Evolutionary conservation across 2,797 vertebrate genomes (phyloP), one percentile per base, ranked within the genome.

Genomic region (Peromyscus aztecus): DNA sequence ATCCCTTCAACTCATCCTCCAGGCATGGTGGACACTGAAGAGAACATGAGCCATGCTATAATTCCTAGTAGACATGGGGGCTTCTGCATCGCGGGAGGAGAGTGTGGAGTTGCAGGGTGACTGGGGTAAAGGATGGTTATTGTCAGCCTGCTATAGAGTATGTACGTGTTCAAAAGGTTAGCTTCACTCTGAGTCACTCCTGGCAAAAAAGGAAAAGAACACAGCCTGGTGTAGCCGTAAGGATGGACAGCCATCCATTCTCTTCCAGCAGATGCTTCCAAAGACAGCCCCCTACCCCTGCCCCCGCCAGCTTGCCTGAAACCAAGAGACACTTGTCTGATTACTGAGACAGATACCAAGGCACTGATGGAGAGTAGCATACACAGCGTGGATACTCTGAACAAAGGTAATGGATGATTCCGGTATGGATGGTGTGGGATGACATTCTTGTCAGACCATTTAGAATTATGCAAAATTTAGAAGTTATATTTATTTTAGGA

Each of bases 61-160:
- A 78, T 19, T 75, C 55, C 24, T n/a, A 14, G 12, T 6, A 9
- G 40, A 34, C n/a, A 12, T 61, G 63, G 49, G 73, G 71, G 49
- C 84, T 21, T 90, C 59, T 57, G 43, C 17, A 49, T 77, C 46
- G 1, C 14, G 9, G 14, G 52, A 82, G 19, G 24, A 37, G 12
- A 43, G 23, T 17, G 23, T 29, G 14, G 82, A 46, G 27, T 27
- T 6, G 6, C n/a, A 31, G 76, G 29, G 21, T 7, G 3, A 23
- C 81, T 19, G 11, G 3, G 5, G 40, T 67, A 76, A n/a, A 6
- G 73, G 31, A 34, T 10, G 46, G 19, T 4, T 14, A 10, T 55
- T 29, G 12, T 6, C 49, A 59, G 37, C 23, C 40, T 46, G 4
- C 16, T 37, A 4, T 0, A 0, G 0, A 46, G 61, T 29, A 2